phyloP scores from a whole-genome alignment of 2,888 invertebrate genomes.

The Aspidiotus rigidus region DNA sequence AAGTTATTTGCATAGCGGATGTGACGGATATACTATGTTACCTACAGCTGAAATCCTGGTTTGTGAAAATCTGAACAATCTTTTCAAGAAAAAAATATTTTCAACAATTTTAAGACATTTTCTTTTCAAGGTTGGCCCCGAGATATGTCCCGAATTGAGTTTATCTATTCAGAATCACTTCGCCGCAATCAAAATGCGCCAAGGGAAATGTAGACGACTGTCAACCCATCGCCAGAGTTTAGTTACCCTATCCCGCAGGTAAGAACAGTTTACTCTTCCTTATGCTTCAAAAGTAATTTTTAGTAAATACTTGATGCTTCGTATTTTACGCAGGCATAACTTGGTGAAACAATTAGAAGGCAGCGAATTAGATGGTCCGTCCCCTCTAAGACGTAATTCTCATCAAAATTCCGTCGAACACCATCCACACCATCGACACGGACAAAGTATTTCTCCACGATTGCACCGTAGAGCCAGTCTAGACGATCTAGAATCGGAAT shows the following conservation, averaged over 20 bases:
- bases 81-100: not conserved
- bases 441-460: conserved; percentile 41
- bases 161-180: conserved; percentile 84
- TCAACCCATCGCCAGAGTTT: conserved; percentile 78
- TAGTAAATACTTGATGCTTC: not conserved
- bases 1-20: conserved; percentile 67
- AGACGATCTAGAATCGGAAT: conserved; percentile 71
- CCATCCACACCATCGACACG: conserved; percentile 35
- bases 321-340: conserved; percentile 52
- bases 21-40: conserved; percentile 77
- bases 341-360: conserved; percentile 66
- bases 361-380: conserved; percentile 61
- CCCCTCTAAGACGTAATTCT: conserved; percentile 54
- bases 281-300: not conserved
- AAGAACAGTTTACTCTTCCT: conserved; percentile 33
- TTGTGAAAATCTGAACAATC: conserved; percentile 40
- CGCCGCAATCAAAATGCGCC: conserved; percentile 69
- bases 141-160: conserved; percentile 74
- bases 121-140: conserved; percentile 60
- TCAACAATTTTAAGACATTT: not conserved
- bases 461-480: conserved; percentile 62
- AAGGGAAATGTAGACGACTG: conserved; percentile 56
- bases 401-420: conserved; percentile 40
- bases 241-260: conserved; percentile 69
- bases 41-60: conserved; percentile 65